These are phyloP conservation scores for Patiria pectinifera DNA, from an alignment of 53 echinoderm and acorn worm genomes.

Conservation along the genomic window DNA sequence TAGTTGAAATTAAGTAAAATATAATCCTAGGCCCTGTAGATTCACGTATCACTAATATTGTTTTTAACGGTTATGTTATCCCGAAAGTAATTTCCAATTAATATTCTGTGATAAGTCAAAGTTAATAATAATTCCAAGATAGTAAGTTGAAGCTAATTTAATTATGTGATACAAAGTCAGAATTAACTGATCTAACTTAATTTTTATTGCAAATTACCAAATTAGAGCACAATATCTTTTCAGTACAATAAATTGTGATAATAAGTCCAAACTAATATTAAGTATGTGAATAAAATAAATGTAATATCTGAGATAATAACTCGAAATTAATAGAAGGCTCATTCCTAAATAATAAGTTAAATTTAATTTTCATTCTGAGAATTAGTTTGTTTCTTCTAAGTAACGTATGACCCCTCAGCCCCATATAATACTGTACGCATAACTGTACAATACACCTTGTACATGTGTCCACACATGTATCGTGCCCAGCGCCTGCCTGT, in stretches of 20 bases:
- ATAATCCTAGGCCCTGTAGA: slow-evolving; percentile 13
- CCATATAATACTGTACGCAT: no score
- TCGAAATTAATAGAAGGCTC: background rate
- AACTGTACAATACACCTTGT: no score
- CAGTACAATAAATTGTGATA: slow-evolving; percentile 23
- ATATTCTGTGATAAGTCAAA: slow-evolving; percentile 13
- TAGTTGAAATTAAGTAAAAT: slow-evolving; percentile 32
- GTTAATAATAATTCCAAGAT: slow-evolving; percentile 20
- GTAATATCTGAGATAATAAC: background rate
- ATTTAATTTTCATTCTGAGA: slow-evolving; percentile 14
- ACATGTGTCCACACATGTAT: background rate
- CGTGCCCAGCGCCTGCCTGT: slow-evolving; percentile 8
- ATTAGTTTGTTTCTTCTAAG: background rate
- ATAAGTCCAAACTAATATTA: slow-evolving; percentile 20
- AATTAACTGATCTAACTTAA: slow-evolving; percentile 12
- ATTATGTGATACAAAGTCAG: slow-evolving; percentile 29
- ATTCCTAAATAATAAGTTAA: slow-evolving; percentile 1
- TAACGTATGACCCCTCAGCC: no score
- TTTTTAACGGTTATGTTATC: background rate
- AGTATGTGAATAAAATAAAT: slow-evolving; percentile 7
- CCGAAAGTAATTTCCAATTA: slow-evolving; percentile 20
- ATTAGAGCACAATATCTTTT: slow-evolving; percentile 41
- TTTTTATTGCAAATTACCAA: slow-evolving; percentile 31
- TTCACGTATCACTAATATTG: slow-evolving; percentile 28
- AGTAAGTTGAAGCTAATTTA: slow-evolving; percentile 26